Percentiles rank a stretch among this genome's conserved stretches.
Conservation (phyloP, 2,797 vertebrate species). For the Siniperca scherzeri region DNA sequence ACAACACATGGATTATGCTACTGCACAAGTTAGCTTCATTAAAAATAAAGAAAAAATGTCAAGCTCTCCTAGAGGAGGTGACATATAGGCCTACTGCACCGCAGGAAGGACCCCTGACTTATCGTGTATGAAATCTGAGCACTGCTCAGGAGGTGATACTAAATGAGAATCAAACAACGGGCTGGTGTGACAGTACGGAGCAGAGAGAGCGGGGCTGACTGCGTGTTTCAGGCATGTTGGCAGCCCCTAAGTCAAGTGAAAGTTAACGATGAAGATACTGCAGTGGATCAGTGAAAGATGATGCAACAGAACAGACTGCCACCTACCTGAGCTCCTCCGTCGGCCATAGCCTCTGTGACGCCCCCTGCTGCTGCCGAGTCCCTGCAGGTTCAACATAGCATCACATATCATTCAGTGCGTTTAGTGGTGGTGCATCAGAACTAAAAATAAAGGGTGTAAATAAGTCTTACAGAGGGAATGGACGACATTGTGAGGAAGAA, state of each 20-base stretch:
- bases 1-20: too few species aligned
- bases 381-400: slow-evolving; percentile 44
- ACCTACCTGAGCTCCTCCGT: slow-evolving; percentile 38
- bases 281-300: neutral
- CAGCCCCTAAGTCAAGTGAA: neutral
- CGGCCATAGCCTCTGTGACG: slow-evolving; percentile 2
- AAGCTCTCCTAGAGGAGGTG: neutral
- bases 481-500: neutral
- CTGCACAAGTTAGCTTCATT: neutral
- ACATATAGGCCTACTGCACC: neutral
- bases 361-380: slow-evolving; percentile 19
- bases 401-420: neutral
- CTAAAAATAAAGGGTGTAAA: neutral
- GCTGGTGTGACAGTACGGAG: neutral
- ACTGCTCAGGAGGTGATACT: neutral
- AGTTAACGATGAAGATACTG: neutral
- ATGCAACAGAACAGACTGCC: neutral
- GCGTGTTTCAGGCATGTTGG: neutral
- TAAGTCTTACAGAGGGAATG: slow-evolving; percentile 39
- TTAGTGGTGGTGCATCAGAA: neutral
- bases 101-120: neutral
- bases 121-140: neutral
- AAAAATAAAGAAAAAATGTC: neutral
- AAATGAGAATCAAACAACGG: neutral
- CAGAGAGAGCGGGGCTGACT: neutral